Evolutionary conservation across 2,113 vertebrate species (phyloP).

Genomic region (Pteropus alecto): DNA sequence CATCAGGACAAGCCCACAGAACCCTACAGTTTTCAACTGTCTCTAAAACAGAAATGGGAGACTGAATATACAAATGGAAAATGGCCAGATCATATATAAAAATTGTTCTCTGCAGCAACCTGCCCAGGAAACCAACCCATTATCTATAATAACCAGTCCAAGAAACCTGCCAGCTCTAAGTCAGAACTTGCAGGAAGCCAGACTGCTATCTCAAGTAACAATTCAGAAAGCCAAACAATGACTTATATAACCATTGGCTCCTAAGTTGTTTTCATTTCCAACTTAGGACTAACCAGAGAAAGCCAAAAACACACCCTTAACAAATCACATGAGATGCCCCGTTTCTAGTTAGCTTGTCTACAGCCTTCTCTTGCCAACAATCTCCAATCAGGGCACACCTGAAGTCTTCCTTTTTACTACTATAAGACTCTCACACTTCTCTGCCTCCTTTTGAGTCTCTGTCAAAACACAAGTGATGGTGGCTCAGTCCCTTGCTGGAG

Average conservation of each 20-base stretch:
- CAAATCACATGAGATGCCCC: not conserved
- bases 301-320: not conserved
- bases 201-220: not conserved
- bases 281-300: not conserved
- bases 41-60: not conserved
- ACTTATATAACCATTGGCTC: not conserved
- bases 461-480: not conserved
- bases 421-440: not conserved
- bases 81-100: not conserved
- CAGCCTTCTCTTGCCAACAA: not conserved
- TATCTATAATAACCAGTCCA: not conserved
- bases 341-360: not conserved
- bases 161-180: not conserved
- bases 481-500: not conserved
- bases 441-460: not conserved
- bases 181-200: not conserved
- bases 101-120: not conserved
- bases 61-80: not conserved
- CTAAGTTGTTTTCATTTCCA: not conserved
- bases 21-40: not conserved
- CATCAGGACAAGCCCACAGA: not conserved
- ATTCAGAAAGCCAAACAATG: not conserved
- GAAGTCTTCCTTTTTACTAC: not conserved
- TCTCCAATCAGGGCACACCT: not conserved
- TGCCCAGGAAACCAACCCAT: not conserved